Evolutionary conservation across 2,888 invertebrate genomes (phyloP).

Genomic region (Xiphydria camelus): DNA sequence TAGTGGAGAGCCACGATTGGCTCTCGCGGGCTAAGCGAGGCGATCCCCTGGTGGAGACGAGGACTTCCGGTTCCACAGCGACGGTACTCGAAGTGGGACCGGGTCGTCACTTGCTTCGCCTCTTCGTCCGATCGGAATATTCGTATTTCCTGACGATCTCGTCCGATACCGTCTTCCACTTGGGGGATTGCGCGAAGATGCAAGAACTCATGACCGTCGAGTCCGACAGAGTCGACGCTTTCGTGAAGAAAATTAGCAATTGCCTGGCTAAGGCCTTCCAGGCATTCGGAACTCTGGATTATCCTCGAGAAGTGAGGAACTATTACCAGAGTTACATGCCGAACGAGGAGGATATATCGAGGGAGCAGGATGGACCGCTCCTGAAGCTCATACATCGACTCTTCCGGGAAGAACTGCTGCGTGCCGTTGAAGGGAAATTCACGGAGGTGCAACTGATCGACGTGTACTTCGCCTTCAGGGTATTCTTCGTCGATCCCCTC

Average conservation of each 20-base stretch:
- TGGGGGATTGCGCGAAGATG: slow-evolving; percentile 32
- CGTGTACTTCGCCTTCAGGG: slow-evolving; percentile 24
- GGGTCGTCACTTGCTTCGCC: slow-evolving; percentile 35
- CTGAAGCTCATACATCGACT: background rate
- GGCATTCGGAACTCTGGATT: slow-evolving; percentile 29
- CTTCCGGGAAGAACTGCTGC: slow-evolving; percentile 26
- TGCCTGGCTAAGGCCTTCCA: slow-evolving; percentile 20
- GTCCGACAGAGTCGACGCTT: slow-evolving; percentile 22
- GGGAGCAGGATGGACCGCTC: slow-evolving; percentile 20
- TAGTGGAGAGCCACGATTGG: slow-evolving; percentile 28
- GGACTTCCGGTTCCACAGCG: slow-evolving; percentile 26
- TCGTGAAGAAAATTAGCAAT: slow-evolving; percentile 20
- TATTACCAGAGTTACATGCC: slow-evolving; percentile 35
- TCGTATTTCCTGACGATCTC: slow-evolving; percentile 24
- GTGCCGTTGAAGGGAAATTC: slow-evolving; percentile 4
- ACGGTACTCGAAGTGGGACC: slow-evolving; percentile 31
- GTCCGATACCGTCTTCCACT: slow-evolving; percentile 33
- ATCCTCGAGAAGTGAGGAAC: slow-evolving; percentile 17
- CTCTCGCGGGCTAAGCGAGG: slow-evolving; percentile 18
- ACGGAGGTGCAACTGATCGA: background rate
- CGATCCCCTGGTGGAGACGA: slow-evolving; percentile 7
- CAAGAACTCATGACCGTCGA: slow-evolving; percentile 36
- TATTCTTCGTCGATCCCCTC: slow-evolving; percentile 34
- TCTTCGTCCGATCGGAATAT: slow-evolving; percentile 25
- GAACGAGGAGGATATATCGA: slow-evolving; percentile 18